Percentiles rank a stretch among this genome's conserved stretches.
These are phyloP conservation scores for Prunella fulvescens DNA, from an alignment of 2,113 vertebrate species.

Conservation along the genomic window DNA sequence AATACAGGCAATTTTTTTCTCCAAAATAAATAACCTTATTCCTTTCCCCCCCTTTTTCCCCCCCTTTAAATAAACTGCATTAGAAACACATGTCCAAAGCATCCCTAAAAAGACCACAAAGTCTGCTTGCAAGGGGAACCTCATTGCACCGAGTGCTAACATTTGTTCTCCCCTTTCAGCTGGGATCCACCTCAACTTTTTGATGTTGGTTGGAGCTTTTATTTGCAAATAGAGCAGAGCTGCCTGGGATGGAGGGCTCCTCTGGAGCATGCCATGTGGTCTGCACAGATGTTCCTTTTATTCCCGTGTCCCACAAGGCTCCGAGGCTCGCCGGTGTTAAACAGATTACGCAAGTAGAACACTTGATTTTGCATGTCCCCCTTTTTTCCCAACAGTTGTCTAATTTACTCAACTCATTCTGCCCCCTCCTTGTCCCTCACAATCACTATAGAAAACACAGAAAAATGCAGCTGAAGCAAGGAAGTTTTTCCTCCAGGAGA, in stretches of 20 bases:
- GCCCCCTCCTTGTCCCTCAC: background rate
- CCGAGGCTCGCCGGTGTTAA: conserved; percentile 26
- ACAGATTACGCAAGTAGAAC: conserved; percentile 57
- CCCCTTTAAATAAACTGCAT: background rate
- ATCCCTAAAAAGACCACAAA: background rate
- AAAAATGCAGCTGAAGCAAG: conserved; percentile 53
- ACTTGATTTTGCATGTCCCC: conserved; percentile 46
- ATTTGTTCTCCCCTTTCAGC: conserved; percentile 48
- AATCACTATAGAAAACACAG: conserved; percentile 36
- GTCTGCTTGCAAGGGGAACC: background rate
- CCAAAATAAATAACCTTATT: background rate
- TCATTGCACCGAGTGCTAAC: background rate
- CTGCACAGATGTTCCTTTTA: conserved; percentile 32
- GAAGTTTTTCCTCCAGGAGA: background rate
- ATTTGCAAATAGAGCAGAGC: conserved; percentile 15
- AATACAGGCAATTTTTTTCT: background rate
- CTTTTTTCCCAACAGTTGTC: conserved; percentile 54
- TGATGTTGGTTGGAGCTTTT: conserved; percentile 21
- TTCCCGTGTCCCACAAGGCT: conserved; percentile 33
- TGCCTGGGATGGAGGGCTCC: background rate
- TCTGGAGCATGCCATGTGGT: conserved; percentile 9
- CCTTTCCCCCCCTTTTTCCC: accelerated
- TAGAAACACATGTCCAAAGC: background rate
- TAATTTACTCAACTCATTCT: conserved; percentile 62
- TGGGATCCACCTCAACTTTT: conserved; percentile 10